phyloP scores from a whole-genome alignment of 2,113 vertebrate genomes.

The Taxidea taxus region DNA sequence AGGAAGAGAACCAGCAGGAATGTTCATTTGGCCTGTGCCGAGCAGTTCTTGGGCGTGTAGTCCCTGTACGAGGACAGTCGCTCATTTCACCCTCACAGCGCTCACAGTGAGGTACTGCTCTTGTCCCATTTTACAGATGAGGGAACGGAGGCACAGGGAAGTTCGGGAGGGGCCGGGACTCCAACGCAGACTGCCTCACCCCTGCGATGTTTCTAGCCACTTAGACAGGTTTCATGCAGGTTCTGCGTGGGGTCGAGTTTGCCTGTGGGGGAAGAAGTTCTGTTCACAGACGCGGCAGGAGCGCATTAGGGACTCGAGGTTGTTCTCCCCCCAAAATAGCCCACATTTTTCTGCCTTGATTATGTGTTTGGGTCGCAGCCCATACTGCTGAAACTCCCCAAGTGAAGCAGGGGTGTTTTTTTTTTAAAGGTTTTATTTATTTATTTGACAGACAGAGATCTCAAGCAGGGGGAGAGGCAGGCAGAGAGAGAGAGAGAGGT shows the following conservation, averaged over 20 bases:
- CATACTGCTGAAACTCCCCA: not conserved
- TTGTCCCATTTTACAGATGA: not conserved
- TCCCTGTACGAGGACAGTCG: rapidly evolving
- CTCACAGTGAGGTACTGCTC: too few relatives aligned
- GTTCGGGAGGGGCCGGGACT: not conserved
- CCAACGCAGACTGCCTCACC: not conserved
- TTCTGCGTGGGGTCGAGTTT: rapidly evolving
- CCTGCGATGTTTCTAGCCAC: not conserved
- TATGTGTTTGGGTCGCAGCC: not conserved
- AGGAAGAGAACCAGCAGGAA: too few relatives aligned
- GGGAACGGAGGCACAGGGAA: not conserved
- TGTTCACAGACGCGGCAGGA: not conserved
- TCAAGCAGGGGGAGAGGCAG: too few relatives aligned
- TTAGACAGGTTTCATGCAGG: not conserved
- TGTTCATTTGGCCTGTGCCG: rapidly evolving
- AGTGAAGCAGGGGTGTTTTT: not conserved
- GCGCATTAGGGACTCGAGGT: not conserved
- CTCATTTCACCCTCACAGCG: too few relatives aligned
- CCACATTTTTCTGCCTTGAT: not conserved
- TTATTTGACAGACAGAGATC: too few relatives aligned
- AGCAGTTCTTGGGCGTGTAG: too few relatives aligned
- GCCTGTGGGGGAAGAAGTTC: not conserved
- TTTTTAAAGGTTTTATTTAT: too few relatives aligned
- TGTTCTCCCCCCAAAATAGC: rapidly evolving
- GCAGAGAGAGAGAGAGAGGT: too few relatives aligned